Conservation (phyloP, 2,113 vertebrate genomes). For the Stercorarius parasiticus region DNA sequence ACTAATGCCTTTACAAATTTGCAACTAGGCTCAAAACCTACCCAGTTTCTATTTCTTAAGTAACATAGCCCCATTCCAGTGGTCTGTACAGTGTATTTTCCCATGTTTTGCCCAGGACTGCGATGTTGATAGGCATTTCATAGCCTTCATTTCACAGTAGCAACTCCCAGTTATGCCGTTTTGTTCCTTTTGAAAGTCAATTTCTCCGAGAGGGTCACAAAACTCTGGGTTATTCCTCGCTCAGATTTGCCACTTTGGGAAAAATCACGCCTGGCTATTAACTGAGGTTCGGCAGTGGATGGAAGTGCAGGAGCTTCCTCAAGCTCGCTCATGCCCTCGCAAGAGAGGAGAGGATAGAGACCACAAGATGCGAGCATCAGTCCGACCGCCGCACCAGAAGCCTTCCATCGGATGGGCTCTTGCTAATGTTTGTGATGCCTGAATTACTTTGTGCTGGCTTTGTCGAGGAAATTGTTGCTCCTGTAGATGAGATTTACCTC, state of each 20-base stretch:
- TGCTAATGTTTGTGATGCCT: not conserved
- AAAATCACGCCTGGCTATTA: fast-evolving
- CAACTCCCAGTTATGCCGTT: fast-evolving
- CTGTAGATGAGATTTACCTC: conserved; percentile 28
- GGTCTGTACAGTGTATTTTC: not conserved
- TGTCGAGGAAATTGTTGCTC: not conserved
- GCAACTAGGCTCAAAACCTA: not conserved
- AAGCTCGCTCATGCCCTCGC: fast-evolving
- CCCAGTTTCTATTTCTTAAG: not conserved
- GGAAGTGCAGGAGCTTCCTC: not conserved
- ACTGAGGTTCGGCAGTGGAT: not conserved
- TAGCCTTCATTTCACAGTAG: not conserved
- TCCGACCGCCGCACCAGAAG: not conserved
- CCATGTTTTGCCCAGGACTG: not conserved
- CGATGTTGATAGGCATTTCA: not conserved
- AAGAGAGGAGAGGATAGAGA: not conserved
- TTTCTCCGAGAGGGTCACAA: not conserved
- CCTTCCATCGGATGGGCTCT: not conserved
- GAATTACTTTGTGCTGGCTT: not conserved
- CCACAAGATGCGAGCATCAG: not conserved
- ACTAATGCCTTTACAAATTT: not conserved
- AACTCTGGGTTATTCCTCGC: not conserved
- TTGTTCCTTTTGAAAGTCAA: not conserved
- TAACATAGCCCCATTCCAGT: fast-evolving
- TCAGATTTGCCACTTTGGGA: not conserved